Base-by-base conservation (phyloP, 1,140 invertebrate species). In the Euwallacea similis region DNA sequence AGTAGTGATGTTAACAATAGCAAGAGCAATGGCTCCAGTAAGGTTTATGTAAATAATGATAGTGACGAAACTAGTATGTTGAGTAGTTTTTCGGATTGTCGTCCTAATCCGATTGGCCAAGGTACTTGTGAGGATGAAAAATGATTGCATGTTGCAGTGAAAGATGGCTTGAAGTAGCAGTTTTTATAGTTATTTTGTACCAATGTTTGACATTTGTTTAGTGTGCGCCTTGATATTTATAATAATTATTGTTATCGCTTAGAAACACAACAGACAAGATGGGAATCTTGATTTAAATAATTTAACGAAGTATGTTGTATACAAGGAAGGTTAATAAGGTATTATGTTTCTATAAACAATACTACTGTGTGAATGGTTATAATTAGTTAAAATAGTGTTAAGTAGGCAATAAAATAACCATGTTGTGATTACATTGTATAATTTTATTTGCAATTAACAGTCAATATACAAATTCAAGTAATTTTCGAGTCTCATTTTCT, bases 391-490 rank as follows among this genome's bases (percentile, higher is more conserved):
- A 33, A 33, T 4, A 33, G 21, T 33, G 21, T 11, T 50, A 50
- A 4, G n/a, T 56, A 56, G n/a, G 54, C 16, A 56, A 56, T 15
- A 56, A 56, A 15, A 16, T 16, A 56, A 56, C 13, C 9, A 16
- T 50, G 16, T 56, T 56, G n/a, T 56, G n/a, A 56, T 9, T 16
- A 33, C 21, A 13, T 6, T 56, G 54, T 56, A 56, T 16, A 21
- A 56, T 56, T 66, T 61, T 69, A 56, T 65, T 1, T 64, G 56
- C 60, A 46, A 64, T 74, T 72, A 77, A 71, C 76, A 76, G 54
- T 75, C 62, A 65, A 79, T 66, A 76, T 76, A 79, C 53, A 75
- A 64, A 70, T 78, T 71, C 64, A 79, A 71, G 72, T 79, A 79
- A 56, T 77, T 76, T 71, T 79, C 78, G 16, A 76, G 21, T 11